Conservation (phyloP, 2,113 vertebrate genomes). For the Poeciliopsis prolifica region DNA sequence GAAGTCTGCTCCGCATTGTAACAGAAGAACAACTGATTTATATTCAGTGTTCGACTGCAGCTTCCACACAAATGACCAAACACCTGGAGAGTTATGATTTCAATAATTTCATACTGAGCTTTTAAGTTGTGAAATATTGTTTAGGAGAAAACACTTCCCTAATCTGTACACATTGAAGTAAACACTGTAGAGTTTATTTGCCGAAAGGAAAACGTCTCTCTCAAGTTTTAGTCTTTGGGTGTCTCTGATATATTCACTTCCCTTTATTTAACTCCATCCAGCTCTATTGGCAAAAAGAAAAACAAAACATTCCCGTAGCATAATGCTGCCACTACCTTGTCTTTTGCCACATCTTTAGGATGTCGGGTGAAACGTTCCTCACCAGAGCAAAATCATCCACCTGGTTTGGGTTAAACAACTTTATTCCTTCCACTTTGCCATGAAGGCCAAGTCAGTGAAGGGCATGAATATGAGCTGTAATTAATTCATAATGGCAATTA, state of each 20-base stretch:
- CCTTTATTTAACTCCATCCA: neutral
- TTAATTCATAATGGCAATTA: no score
- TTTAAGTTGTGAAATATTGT: neutral
- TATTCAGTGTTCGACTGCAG: neutral
- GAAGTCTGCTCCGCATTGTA: neutral
- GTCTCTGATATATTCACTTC: neutral
- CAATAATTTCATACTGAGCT: no score
- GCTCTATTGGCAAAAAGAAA: no score
- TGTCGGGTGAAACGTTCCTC: no score
- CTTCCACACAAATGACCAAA: neutral
- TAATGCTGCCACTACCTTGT: neutral
- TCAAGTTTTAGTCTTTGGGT: neutral
- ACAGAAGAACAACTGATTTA: neutral
- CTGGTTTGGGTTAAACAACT: no score
- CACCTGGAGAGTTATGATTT: no score
- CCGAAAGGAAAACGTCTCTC: neutral
- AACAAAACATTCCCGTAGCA: neutral
- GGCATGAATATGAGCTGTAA: no score
- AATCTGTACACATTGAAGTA: neutral
- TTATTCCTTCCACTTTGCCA: no score
- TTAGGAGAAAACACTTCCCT: neutral
- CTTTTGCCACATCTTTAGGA: no score
- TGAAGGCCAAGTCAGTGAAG: no score
- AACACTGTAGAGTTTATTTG: neutral
- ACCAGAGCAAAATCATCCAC: no score